These are phyloP conservation scores for Seira ritae DNA, from an alignment of 2,888 invertebrate species.

Conservation along the genomic window DNA sequence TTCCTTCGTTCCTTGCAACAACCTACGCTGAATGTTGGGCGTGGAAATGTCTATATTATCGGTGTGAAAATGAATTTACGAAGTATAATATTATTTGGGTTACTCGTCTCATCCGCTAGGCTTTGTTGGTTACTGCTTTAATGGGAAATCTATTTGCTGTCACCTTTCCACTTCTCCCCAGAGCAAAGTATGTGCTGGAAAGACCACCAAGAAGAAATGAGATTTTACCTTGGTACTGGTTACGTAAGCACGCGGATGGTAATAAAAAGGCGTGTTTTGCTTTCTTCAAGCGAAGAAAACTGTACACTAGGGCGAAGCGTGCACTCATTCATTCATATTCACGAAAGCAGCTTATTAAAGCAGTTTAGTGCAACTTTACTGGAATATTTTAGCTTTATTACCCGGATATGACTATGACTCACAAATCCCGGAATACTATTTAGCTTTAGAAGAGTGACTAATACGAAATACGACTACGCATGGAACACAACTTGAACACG, in stretches of 20 bases:
- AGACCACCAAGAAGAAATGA: conserved; percentile 47
- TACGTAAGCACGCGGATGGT: not conserved
- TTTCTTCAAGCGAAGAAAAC: not conserved
- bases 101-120: not conserved
- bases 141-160: conserved; percentile 63
- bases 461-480: too few species aligned
- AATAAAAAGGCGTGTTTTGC: not conserved
- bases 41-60: not conserved
- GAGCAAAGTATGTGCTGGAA: not conserved
- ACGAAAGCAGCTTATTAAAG: not conserved
- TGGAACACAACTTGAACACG: too few species aligned
- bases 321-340: not conserved
- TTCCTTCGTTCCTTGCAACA: too few species aligned
- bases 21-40: not conserved
- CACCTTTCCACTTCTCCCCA: conserved; percentile 37
- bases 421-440: not conserved
- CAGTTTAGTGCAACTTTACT: conserved; percentile 5
- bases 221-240: conserved; percentile 25
- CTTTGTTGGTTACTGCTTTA: conserved; percentile 34
- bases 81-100: not conserved
- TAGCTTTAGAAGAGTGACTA: not conserved
- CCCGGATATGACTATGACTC: not conserved
- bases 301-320: not conserved
- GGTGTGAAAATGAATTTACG: not conserved
- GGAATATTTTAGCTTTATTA: conserved; percentile 2